Evolutionary conservation across 1,140 invertebrate genomes (phyloP).

Genomic region (Parasteatoda tepidariorum): DNA sequence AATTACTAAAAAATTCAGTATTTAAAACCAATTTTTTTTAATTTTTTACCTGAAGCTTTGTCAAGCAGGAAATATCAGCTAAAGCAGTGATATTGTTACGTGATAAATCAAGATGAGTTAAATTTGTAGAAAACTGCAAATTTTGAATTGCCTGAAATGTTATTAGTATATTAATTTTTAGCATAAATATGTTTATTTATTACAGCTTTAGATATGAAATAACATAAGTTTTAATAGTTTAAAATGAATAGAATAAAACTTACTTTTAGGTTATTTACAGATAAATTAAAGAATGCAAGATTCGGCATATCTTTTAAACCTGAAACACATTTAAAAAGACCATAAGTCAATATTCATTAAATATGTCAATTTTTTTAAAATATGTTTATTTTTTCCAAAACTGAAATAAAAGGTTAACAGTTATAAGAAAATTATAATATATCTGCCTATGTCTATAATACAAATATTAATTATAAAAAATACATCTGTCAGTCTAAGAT

Average conservation of each 20-base stretch:
- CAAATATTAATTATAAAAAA: too few relatives aligned
- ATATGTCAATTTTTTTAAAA: too few relatives aligned
- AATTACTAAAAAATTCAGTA: neutral
- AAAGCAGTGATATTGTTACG: constrained; percentile 88
- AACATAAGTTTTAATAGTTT: too few relatives aligned
- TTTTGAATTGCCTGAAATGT: constrained; percentile 84
- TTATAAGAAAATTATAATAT: too few relatives aligned
- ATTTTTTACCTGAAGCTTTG: constrained; percentile 78
- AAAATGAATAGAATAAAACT: constrained; percentile 6
- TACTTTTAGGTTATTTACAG: constrained; percentile 80
- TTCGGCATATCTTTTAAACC: constrained; percentile 82
- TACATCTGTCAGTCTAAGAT: too few relatives aligned
- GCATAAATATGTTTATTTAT: neutral
- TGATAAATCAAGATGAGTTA: constrained; percentile 87
- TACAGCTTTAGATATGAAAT: too few relatives aligned
- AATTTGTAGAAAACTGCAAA: constrained; percentile 80
- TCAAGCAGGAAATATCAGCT: constrained; percentile 84
- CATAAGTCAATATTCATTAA: too few relatives aligned
- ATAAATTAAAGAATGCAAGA: constrained; percentile 80
- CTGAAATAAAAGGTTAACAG: too few relatives aligned
- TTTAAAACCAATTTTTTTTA: constrained; percentile 7
- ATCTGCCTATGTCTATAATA: too few relatives aligned
- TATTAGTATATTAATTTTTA: constrained; percentile 30
- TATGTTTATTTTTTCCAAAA: too few relatives aligned
- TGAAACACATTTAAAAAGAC: constrained; percentile 55